phyloP scores from a whole-genome alignment of 1,140 invertebrate species.

The Sitophilus oryzae region DNA sequence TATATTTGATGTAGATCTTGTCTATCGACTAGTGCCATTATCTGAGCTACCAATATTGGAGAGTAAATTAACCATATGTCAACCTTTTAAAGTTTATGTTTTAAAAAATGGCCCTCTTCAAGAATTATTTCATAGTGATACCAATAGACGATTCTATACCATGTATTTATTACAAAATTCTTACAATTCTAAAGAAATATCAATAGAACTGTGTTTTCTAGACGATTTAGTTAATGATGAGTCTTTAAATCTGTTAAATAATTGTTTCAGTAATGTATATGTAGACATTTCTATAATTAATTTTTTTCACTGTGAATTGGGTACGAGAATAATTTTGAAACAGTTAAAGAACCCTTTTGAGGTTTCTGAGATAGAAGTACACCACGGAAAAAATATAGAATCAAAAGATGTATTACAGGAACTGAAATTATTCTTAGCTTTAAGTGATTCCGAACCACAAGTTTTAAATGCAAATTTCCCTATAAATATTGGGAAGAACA shows the following conservation, averaged over 20 bases:
- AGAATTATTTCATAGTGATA: too few species aligned
- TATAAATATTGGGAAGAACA: conserved; percentile 50
- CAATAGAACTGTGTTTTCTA: conserved; percentile 22
- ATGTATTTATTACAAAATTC: neutral
- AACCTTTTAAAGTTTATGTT: conserved; percentile 30
- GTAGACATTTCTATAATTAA: conserved; percentile 29
- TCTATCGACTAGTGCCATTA: conserved; percentile 24
- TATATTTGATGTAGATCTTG: conserved; percentile 10
- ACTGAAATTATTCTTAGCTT: conserved; percentile 55
- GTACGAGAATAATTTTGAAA: conserved; percentile 44
- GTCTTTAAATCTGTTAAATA: neutral
- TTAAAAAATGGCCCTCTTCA: conserved; percentile 15
- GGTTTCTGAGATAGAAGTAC: conserved; percentile 32
- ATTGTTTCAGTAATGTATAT: conserved; percentile 21
- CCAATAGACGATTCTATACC: too few species aligned
- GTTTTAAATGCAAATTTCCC: conserved; percentile 56
- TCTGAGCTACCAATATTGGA: conserved; percentile 7
- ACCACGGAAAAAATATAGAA: conserved; percentile 22
- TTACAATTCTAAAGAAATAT: conserved; percentile 21
- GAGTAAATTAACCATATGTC: conserved; percentile 5
- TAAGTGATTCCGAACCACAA: conserved; percentile 48
- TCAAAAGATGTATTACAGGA: conserved; percentile 49
- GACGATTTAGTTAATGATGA: conserved; percentile 21
- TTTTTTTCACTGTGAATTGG: conserved; percentile 38
- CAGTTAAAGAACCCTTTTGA: conserved; percentile 17